Conservation (phyloP, 2,888 invertebrate species). For the Metallyticus violacea region DNA sequence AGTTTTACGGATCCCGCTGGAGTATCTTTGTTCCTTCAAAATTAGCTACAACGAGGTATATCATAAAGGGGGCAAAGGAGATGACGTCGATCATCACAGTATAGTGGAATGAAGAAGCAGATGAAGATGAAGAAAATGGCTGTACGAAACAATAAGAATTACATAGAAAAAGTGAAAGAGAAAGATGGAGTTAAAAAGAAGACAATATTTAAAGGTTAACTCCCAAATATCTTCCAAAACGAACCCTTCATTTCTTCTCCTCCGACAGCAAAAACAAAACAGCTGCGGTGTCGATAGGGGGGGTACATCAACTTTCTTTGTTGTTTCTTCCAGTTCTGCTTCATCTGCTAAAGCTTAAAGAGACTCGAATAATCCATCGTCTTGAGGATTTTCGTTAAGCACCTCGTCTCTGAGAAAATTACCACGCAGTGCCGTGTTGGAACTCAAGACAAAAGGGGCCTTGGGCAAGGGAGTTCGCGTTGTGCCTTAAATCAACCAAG, state of each 20-base stretch:
- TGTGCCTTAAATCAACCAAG: not conserved
- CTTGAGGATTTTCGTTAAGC: not conserved
- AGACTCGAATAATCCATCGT: not conserved
- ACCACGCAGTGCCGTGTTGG: not conserved
- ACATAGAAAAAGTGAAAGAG: too few species aligned
- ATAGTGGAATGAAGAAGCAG: too few species aligned
- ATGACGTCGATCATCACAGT: too few species aligned
- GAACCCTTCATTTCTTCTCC: not conserved
- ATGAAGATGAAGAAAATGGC: too few species aligned
- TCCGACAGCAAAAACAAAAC: not conserved
- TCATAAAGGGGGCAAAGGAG: too few species aligned
- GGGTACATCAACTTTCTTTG: not conserved
- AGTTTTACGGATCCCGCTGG: too few species aligned
- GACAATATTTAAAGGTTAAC: too few species aligned
- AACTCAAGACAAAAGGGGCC: not conserved
- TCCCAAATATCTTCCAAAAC: too few species aligned
- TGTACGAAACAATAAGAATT: too few species aligned
- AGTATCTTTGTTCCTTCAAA: too few species aligned
- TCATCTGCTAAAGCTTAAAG: not conserved
- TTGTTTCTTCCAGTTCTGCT: not conserved
- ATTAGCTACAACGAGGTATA: too few species aligned
- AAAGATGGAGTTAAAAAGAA: too few species aligned
- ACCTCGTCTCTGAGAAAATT: not conserved
- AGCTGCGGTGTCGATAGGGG: not conserved
- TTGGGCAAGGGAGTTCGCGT: not conserved